Conservation (phyloP, 2,888 invertebrate genomes). For the Conomelus anceps region DNA sequence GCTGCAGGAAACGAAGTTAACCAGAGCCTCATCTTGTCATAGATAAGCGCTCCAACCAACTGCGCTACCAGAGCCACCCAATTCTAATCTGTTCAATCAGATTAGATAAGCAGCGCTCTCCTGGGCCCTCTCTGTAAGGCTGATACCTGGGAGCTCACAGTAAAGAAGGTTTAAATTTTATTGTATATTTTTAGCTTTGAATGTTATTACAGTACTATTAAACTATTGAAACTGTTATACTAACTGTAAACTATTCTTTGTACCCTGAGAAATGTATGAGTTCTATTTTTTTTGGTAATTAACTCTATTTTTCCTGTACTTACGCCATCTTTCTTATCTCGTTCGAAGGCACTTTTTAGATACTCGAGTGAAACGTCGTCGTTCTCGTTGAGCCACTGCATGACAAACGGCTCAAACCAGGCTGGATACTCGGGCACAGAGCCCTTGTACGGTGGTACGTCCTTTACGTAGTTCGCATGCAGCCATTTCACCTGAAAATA, state of each 20-base stretch:
- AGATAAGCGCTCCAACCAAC: too few relatives aligned
- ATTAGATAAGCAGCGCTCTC: too few relatives aligned
- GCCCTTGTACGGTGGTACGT: slow-evolving; percentile 94
- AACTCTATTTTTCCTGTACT: slow-evolving; percentile 39
- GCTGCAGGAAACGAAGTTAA: too few relatives aligned
- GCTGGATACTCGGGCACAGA: slow-evolving; percentile 98
- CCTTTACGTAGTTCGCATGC: slow-evolving; percentile 94
- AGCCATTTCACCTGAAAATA: slow-evolving; percentile 79
- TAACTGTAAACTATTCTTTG: neutral
- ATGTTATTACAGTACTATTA: too few relatives aligned
- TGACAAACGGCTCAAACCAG: slow-evolving; percentile 99
- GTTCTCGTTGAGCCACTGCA: slow-evolving; percentile 99
- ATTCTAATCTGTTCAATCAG: too few relatives aligned
- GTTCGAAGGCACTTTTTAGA: slow-evolving; percentile 95
- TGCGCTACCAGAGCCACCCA: too few relatives aligned
- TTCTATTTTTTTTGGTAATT: neutral
- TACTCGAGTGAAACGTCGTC: slow-evolving; percentile 98
- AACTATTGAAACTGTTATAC: neutral
- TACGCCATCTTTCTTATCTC: slow-evolving; percentile 93
- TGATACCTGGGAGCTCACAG: too few relatives aligned
- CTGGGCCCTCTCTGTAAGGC: too few relatives aligned
- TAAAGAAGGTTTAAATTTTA: too few relatives aligned
- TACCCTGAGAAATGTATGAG: too few relatives aligned
- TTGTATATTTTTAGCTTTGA: too few relatives aligned
- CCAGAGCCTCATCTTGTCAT: too few relatives aligned